Base-by-base conservation (phyloP, 1,140 invertebrate species). In the Bursaphelenchus mucronatus region DNA sequence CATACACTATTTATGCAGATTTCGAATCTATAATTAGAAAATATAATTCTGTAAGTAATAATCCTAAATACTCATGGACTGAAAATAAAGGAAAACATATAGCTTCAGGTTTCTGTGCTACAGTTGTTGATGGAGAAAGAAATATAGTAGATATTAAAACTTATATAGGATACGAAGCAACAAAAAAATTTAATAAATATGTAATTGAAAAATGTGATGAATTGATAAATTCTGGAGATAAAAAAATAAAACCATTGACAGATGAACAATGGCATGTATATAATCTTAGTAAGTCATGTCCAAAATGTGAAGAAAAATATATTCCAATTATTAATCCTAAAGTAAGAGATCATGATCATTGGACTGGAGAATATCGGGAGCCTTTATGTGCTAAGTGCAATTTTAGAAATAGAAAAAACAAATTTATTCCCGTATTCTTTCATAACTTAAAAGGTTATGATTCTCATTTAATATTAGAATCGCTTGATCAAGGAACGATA, bases 271-370 rank as follows among this genome's bases (percentile, higher is more conserved):
- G 21, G 17, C 44, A 30, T 11, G 40, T 11, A 10, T 68, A 10
- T 66, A 67, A 65, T 68, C 40, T 10, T 9, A 66, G 39, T 49
- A 68, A 50, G 17, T 13, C 6, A 41, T 64, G 63, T 51, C 39
- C 39, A 15, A n/a, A 46, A 41, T 68, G 63, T 66, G 52, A 30
- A 7, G 15, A 41, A 7, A 21, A 64, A 19, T 64, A 68, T 66
- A 66, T 63, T n/a, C 19, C 11, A 19, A 66, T 53, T 5, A 64
- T n/a, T n/a, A n/a, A 68, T n/a, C 17, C 17, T 5, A 64, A 64
- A 64, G 65, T 68, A 3, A 67, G 63, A 49, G 63, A 64, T 64
- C 63, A 64, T 64, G 63, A 64, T 66, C 63, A 64, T 64, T 69
- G 5, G 6, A 64, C 63, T 65, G 63, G 63, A 13, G 30, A 64